Evolutionary conservation across 1,140 invertebrate genomes (phyloP), one percentile per base, ranked within the genome.

Genomic region (Drosophila watanabei): DNA sequence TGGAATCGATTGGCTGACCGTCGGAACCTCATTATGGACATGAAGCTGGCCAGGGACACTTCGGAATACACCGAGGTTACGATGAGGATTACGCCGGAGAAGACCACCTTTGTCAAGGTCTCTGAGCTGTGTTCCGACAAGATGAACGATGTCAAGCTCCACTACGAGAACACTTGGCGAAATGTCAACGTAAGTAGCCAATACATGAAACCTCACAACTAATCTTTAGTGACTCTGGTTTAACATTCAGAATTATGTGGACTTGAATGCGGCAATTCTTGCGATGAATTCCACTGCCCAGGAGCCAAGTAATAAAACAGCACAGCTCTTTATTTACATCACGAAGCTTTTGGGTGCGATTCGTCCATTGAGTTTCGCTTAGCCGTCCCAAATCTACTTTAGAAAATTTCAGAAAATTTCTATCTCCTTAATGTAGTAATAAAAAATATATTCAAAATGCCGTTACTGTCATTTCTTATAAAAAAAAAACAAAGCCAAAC

Each of bases 1-100:
- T 92, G 91, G 91, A 92, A 92, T 80, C 82, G 87, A 7, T 64
- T 92, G 52, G 71, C 91, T 16, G 33, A 58, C 6, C 78, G 91
- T 9, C 82, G 91, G 4, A 72, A 92, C 52, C 56, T 92, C 0
- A 20, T 92, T 6, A 18, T 91, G 20, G 66, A 73, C 37, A 89
- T 92, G 76, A 77, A 79, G 57, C 60, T 71, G 9, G 73, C 64
- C 20, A 86, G 79, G 33, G 84, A 88, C 43, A 35, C 11, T 1
- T 37, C 60, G 0, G 84, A 88, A 3, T 68, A 49, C 9, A 60
- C 72, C 0, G 75, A 75, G 9, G 76, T 80, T 0, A 82, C 72
- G 0, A 7, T 84, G 16, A 82, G 79, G 1, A 66, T 92, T 8
- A 89, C 78, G 0, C 91, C 91, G 0, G 85, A 91, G 10, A 68